A percentile compares a stretch with the other conserved stretches of the same genome.
Evolutionary conservation across 2,113 vertebrate genomes (phyloP).

Genomic region (Chitala chitala): DNA sequence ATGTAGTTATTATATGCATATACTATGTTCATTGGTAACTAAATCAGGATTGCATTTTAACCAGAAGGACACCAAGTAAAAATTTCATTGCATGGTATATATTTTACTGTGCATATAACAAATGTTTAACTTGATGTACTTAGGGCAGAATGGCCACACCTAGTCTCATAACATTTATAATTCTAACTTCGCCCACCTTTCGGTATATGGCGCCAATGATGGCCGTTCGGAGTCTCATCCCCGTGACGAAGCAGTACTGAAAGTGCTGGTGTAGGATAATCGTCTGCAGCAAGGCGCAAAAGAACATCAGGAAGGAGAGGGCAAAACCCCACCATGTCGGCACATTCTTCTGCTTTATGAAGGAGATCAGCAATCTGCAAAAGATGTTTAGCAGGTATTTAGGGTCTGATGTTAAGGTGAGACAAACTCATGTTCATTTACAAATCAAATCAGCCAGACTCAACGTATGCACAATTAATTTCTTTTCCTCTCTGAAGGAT

Average conservation of each 20-base stretch:
- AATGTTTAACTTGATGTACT: too few species aligned
- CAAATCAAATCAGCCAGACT: neutral
- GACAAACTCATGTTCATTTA: neutral
- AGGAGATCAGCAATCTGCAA: conserved; percentile 75
- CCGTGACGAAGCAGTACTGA: conserved; percentile 79
- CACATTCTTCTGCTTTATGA: conserved; percentile 65
- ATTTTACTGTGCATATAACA: too few species aligned
- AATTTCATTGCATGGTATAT: neutral
- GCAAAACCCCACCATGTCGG: conserved; percentile 89
- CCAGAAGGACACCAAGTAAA: neutral
- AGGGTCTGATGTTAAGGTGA: too few species aligned
- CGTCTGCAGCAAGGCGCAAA: conserved; percentile 74
- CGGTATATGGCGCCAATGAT: conserved; percentile 84
- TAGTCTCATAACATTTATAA: neutral
- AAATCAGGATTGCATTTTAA: too few species aligned
- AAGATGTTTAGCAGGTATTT: neutral
- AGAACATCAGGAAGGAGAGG: conserved; percentile 85
- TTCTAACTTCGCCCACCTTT: conserved; percentile 67
- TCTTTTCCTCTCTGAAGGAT: neutral
- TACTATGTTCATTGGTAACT: too few species aligned
- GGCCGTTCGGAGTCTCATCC: conserved; percentile 78
- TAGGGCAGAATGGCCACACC: neutral
- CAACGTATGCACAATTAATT: neutral
- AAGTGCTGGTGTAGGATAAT: conserved; percentile 82
- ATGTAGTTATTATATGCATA: too few species aligned